A percentile compares a stretch with the other conserved stretches of the same genome.
Evolutionary conservation across 23 tunicate species (phyloP).

Genomic region (Trididemnum clinides): DNA sequence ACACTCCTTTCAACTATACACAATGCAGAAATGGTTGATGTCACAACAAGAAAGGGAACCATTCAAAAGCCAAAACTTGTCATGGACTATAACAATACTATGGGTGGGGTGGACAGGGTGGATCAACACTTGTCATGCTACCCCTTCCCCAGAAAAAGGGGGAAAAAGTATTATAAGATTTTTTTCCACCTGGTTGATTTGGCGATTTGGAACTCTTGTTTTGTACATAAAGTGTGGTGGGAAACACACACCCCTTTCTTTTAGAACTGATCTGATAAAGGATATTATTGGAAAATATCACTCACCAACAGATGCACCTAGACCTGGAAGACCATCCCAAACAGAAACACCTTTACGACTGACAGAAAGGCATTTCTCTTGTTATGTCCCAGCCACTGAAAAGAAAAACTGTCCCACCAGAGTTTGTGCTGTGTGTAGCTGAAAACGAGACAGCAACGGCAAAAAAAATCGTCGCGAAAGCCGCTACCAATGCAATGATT

Average conservation of each 20-base stretch:
- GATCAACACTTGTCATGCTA: slow-evolving; percentile 22
- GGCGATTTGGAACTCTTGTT: slow-evolving; percentile 30
- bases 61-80: slow-evolving; percentile 21
- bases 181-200: slow-evolving; percentile 30
- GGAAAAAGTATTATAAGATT: slow-evolving; percentile 22
- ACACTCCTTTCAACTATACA: slow-evolving; percentile 9
- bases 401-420: slow-evolving; percentile 19
- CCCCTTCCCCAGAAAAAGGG: neutral
- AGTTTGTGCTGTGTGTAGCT: slow-evolving; percentile 11
- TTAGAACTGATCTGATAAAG: neutral
- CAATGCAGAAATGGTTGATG: slow-evolving; percentile 21
- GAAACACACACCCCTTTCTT: neutral
- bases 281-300: slow-evolving; percentile 14
- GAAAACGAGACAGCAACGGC: slow-evolving; percentile 12
- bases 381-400: neutral
- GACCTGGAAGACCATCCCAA: slow-evolving; percentile 13
- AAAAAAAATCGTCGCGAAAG: neutral
- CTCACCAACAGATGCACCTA: slow-evolving; percentile 1
- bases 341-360: slow-evolving; percentile 2
- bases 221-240: slow-evolving; percentile 32
- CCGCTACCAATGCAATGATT: slow-evolving; percentile 13
- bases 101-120: slow-evolving; percentile 28
- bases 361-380: slow-evolving; percentile 27
- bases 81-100: neutral
- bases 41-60: neutral